Percentiles rank a stretch among this genome's conserved stretches.
Conservation (phyloP, 2,888 invertebrate genomes). For the Drosophila affinis region DNA sequence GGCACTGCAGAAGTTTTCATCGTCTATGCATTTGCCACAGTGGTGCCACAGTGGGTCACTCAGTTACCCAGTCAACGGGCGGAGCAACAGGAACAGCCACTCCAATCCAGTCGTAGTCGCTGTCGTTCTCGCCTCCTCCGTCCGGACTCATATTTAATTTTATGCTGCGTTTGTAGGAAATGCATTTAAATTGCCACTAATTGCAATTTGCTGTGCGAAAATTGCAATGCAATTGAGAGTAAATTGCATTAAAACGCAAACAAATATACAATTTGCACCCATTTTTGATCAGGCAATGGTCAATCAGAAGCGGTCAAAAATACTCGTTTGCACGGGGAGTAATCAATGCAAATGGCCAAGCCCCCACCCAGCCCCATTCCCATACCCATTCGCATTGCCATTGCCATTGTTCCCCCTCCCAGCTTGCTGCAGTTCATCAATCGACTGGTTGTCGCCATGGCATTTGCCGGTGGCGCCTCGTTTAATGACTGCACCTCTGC, state of each 20-base stretch:
- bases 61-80: conserved; percentile 38
- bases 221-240: conserved; percentile 45
- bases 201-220: conserved; percentile 64
- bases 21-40: conserved; percentile 37
- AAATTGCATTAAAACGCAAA: conserved; percentile 51
- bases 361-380: background rate
- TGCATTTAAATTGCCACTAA: conserved; percentile 69
- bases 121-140: conserved; percentile 3
- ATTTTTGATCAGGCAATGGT: conserved; percentile 35
- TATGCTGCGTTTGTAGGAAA: conserved; percentile 53
- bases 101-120: conserved; percentile 13
- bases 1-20: conserved; percentile 30
- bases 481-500: conserved; percentile 28
- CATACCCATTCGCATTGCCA: conserved; percentile 11
- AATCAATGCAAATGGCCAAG: conserved; percentile 52
- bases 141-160: conserved; percentile 32
- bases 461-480: conserved; percentile 53
- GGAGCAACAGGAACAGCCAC: background rate
- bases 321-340: conserved; percentile 35
- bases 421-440: conserved; percentile 14
- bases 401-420: conserved; percentile 7
- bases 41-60: conserved; percentile 65
- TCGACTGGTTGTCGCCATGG: conserved; percentile 52
- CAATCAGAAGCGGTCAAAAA: conserved; percentile 41
- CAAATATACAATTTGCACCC: conserved; percentile 21